Evolutionary conservation across 1,140 invertebrate genomes (phyloP), one percentile per base, ranked within the genome.

Genomic region (Megalonaias nervosa): DNA sequence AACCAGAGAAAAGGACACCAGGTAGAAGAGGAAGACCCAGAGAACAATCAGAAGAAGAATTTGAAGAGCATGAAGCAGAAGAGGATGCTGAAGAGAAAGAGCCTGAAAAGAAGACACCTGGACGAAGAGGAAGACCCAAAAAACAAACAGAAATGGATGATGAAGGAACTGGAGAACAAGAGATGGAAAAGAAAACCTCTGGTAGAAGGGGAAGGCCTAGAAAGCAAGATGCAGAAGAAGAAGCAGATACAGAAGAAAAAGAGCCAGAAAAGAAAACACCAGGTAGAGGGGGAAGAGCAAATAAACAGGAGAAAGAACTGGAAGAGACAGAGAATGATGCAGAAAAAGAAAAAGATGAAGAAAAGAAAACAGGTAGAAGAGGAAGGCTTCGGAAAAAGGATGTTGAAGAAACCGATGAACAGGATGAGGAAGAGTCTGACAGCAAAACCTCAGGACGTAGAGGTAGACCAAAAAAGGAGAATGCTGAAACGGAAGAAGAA

Each of bases 1-100:
- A 69, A 67, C 56, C 58, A 38, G 81, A 78, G 65, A 76, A 75
- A 48, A 66, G 23, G 38, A 65, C 57, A 48, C 62, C 38, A 67
- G 48, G 68, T 11, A 72, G 61, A 62, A 75, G 75, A 60, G 71
- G 71, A 62, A 73, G 74, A 71, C 73, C 68, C 64, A 80, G 67
- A 55, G 82, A 83, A 68, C 76, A 77, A 23, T 72, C 61, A 59
- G 79, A 75, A 12, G 57, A 79, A 62, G 79, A 78, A 56, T 58
- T 64, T 48, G 67, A 74, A 58, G 74, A 79, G 59, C 64, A 70
- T 5, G 74, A 73, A 55, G 60, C 68, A 61, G 75, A 79, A 59
- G 66, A 79, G 23, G 75, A 68, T 17, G 80, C 79, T 19, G 55
- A 68, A 58, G 68, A 67, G 48, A 71, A 75, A 55, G 67, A 26